phyloP scores from a whole-genome alignment of 2,113 vertebrate genomes.

The Trematocara unimaculatum region DNA sequence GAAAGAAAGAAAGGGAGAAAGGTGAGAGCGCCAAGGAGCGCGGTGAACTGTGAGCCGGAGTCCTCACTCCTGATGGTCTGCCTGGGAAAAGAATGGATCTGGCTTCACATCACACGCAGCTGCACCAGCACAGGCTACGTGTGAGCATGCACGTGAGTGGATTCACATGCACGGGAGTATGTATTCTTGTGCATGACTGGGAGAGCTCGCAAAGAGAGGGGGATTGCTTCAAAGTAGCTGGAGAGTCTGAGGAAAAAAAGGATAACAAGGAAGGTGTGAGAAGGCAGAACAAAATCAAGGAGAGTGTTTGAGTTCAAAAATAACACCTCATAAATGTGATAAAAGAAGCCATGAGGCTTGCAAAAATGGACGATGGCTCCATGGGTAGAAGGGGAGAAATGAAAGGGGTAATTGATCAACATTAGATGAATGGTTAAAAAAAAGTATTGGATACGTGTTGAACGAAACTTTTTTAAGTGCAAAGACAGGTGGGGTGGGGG shows the following conservation, averaged over 20 bases:
- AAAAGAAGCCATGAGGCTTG: not conserved
- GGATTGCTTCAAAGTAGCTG: slow-evolving; percentile 13
- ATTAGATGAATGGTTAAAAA: not conserved
- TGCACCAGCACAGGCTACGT: slow-evolving; percentile 8
- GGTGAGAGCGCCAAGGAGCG: not conserved
- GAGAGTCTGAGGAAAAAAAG: slow-evolving; percentile 2
- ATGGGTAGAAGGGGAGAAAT: not conserved
- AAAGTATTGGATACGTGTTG: not conserved
- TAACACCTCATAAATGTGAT: not conserved
- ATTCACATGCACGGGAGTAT: not conserved
- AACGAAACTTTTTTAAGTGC: slow-evolving; percentile 20
- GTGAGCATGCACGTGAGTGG: slow-evolving; percentile 14
- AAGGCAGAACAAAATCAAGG: not conserved
- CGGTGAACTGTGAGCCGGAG: not conserved
- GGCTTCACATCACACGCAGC: slow-evolving; percentile 35
- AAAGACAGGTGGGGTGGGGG: not conserved
- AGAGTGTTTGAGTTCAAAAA: not conserved
- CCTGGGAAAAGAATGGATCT: slow-evolving; percentile 40
- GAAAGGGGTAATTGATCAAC: not conserved
- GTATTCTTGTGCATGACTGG: slow-evolving; percentile 7
- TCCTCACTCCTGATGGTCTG: slow-evolving; percentile 20
- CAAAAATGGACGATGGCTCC: not conserved
- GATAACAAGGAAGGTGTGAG: slow-evolving; percentile 2
- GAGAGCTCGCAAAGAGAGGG: not conserved
- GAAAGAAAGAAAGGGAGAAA: not conserved